Evolutionary conservation across 2,113 vertebrate genomes (phyloP).

Genomic region (Python bivittatus): DNA sequence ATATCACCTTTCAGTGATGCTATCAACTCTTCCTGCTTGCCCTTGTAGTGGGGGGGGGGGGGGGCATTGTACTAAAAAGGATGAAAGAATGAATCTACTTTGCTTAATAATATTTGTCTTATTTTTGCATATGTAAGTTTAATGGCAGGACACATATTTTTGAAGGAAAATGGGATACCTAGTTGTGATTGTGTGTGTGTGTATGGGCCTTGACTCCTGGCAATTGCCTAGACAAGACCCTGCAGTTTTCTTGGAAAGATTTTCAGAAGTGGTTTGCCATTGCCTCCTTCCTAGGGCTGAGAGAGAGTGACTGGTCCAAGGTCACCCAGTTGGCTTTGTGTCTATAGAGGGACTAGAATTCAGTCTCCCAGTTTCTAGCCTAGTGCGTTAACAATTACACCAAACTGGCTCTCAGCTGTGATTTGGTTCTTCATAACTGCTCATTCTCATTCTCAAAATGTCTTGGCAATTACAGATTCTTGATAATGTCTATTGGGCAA

Average conservation of each 20-base stretch:
- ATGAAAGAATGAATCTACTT: too few species aligned
- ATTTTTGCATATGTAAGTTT: too few species aligned
- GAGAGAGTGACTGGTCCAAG: not conserved
- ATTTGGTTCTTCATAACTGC: slow-evolving; percentile 19
- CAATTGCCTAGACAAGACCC: not conserved
- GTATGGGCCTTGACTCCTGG: too few species aligned
- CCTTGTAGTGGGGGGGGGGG: too few species aligned
- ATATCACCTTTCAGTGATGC: too few species aligned
- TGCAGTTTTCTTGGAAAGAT: not conserved
- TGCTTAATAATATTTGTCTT: too few species aligned
- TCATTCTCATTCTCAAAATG: slow-evolving; percentile 45
- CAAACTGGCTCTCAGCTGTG: not conserved
- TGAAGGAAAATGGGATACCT: slow-evolving; percentile 31
- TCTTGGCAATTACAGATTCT: not conserved
- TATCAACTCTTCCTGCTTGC: too few species aligned
- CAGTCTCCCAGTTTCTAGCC: not conserved
- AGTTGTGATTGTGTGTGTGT: too few species aligned
- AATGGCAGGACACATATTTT: not conserved
- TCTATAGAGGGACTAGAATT: not conserved
- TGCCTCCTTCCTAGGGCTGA: not conserved
- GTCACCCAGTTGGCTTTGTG: not conserved
- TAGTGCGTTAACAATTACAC: not conserved
- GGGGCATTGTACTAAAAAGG: too few species aligned
- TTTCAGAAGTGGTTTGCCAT: not conserved
- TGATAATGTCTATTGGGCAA: slow-evolving; percentile 30